Percentiles rank a stretch among this genome's conserved stretches.
These are phyloP conservation scores for Chionis minor DNA, from an alignment of 2,113 vertebrate genomes.

Conservation along the genomic window DNA sequence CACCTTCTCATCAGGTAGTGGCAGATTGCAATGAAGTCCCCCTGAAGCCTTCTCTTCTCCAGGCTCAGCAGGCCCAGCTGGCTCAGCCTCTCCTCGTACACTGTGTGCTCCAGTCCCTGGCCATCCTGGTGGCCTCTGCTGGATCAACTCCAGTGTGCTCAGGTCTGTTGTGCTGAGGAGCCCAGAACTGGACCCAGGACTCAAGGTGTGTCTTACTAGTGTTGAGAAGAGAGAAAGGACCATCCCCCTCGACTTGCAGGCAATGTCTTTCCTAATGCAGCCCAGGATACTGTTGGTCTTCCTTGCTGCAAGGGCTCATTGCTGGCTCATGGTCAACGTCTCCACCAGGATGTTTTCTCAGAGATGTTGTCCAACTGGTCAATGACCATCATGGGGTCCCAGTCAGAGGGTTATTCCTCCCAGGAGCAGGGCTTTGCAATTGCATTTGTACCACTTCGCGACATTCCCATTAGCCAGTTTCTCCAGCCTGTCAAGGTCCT, in stretches of 20 bases:
- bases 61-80: neutral
- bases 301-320: neutral
- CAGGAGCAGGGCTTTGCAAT: neutral
- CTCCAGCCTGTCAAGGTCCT: neutral
- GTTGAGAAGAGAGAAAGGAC: neutral
- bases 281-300: neutral
- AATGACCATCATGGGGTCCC: neutral
- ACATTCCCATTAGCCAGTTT: fast-evolving
- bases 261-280: neutral
- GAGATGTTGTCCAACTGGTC: neutral
- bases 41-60: neutral
- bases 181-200: neutral
- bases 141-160: neutral
- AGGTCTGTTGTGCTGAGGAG: neutral
- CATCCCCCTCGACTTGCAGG: neutral
- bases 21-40: neutral
- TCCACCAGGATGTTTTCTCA: neutral
- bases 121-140: neutral
- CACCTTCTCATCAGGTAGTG: neutral
- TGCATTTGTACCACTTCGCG: neutral
- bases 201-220: neutral
- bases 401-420: neutral
- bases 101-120: neutral
- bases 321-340: neutral
- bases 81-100: neutral